Evolutionary conservation across 1,140 invertebrate species (phyloP).

Genomic region (Tyrophagus putrescentiae): DNA sequence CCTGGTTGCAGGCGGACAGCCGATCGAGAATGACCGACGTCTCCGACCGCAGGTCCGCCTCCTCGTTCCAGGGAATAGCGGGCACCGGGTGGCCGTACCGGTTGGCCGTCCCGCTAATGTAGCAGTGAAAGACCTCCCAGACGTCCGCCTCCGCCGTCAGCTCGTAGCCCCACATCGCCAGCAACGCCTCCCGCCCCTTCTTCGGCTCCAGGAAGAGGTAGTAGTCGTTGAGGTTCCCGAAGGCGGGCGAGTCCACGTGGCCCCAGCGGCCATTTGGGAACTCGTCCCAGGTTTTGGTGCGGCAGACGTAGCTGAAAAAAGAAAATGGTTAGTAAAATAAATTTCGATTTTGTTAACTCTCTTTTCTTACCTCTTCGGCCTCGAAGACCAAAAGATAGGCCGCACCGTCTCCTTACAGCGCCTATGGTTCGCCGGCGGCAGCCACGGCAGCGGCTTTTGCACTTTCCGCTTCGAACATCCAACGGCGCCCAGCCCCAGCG

Average conservation of each 20-base stretch:
- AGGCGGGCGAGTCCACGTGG: conserved; percentile 43
- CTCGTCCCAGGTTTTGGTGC: conserved; percentile 47
- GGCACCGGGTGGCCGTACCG: conserved; percentile 37
- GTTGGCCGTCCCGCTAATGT: conserved; percentile 37
- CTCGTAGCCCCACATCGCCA: conserved; percentile 42
- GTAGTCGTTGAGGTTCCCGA: conserved; percentile 45
- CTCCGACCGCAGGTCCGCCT: conserved; percentile 39
- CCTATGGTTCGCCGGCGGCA: conserved; percentile 37
- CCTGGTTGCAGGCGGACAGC: conserved; percentile 39
- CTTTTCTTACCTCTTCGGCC: too few species aligned
- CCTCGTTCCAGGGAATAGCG: conserved; percentile 44
- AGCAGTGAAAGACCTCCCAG: conserved; percentile 42
- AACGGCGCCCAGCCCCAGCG: conserved; percentile 36
- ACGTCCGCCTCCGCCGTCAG: conserved; percentile 41
- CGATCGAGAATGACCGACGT: conserved; percentile 39
- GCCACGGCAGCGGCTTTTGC: conserved; percentile 44
- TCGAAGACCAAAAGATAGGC: conserved; percentile 45
- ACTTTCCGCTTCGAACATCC: conserved; percentile 33
- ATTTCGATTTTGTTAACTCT: too few species aligned
- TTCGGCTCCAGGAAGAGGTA: conserved; percentile 43
- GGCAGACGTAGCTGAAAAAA: conserved; percentile 44
- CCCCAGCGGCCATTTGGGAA: conserved; percentile 51
- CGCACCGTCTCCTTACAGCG: conserved; percentile 42
- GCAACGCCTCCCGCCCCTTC: conserved; percentile 36
- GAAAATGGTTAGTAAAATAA: too few species aligned